Evolutionary conservation across 2,113 vertebrate genomes (phyloP), one percentile per base, ranked within the genome.

Genomic region (Colaptes auratus): DNA sequence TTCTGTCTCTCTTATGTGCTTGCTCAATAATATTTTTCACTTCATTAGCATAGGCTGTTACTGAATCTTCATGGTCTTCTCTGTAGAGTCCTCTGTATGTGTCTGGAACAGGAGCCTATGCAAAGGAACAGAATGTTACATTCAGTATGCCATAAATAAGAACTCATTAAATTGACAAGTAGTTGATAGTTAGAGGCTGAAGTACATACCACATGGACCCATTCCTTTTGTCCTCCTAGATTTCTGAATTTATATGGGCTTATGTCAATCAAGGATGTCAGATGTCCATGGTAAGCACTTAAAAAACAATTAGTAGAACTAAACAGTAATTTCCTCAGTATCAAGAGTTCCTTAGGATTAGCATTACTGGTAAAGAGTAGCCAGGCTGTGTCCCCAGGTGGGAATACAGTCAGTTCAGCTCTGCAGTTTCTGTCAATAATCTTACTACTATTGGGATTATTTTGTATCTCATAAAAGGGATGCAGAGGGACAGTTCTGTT

Each of bases 241-340:
- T 98, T 98, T 92, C 97, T 98, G 98, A 99, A 99, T 97, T 99
- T 99, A 98, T 99, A 99, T 61, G 99, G 99, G 94, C 99, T 99
- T 97, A 99, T 99, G 98, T 99, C 99, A 61, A 99, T 99, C 97
- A 99, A 97, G 82, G 99, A 99, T 97, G 97, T 98, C 92, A 99
- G 98, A 97, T 99, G 98, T 72, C 99, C 99, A 4, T 99, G 99
- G 96, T 99, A 99, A 63, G 99, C 99, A 92, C 99, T 99, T 97
- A 96, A 95, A 97, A 97, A 92, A 97, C 96, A 97, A 96, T 96
- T 71, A 88, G 88, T 67, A 96, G 61, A 95, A 85, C 89, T 94
- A 90, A 88, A 67, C 20, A 94, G 84, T 89, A 52, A 92, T 93
- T 93, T 89, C 66, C 21, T 93, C 35, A 74, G 16, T 70, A 86